Base-by-base conservation (phyloP, 2,888 invertebrate species). In the Hesperia comma region DNA sequence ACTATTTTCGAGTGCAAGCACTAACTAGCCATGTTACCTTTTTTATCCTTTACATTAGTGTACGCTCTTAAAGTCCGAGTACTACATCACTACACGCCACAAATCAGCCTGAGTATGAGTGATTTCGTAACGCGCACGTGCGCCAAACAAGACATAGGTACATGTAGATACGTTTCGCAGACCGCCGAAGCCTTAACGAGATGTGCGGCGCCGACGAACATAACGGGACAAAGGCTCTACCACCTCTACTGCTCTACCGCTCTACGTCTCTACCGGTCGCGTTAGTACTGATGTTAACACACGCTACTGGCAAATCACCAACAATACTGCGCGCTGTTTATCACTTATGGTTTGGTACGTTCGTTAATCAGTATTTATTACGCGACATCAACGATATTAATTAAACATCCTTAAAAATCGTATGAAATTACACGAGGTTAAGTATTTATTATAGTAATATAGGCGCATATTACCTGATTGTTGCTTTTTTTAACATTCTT, bases 201-300 rank as follows among this genome's bases (percentile, higher is more conserved):
- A 71, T 75, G 72, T 51, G 67, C 68, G 64, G 64, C 74, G 74
- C 70, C 73, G 75, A 70, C 72, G 75, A 72, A 72, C 68, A 70
- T 86, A 86, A 85, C 86, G 87, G 87, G 71, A 80, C 63, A 40
- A 68, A 61, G 69, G 63, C 70, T 68, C 67, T 64, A 57, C 41
- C 49, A 49, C 49, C 19, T 49, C 49, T 49, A 12, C 19, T 17
- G 17, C 17, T 17, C 41, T 41, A 41, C 41, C 10, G n/a, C n/a
- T n/a, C n/a, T n/a, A n/a, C n/a, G n/a, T 41, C 71, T 68, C 68
- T 66, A 56, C 40, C 17, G 57, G 26, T 51, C 40, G 40, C 58
- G 51, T 58, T 53, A 53, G 49, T 37, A 37, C 17, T 58, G 40
- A 64, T 58, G 53, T 63, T 63, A 49, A 63, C 63, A 46, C 56